phyloP scores from a whole-genome alignment of 2,113 vertebrate species.

The Syngnathus typhle region DNA sequence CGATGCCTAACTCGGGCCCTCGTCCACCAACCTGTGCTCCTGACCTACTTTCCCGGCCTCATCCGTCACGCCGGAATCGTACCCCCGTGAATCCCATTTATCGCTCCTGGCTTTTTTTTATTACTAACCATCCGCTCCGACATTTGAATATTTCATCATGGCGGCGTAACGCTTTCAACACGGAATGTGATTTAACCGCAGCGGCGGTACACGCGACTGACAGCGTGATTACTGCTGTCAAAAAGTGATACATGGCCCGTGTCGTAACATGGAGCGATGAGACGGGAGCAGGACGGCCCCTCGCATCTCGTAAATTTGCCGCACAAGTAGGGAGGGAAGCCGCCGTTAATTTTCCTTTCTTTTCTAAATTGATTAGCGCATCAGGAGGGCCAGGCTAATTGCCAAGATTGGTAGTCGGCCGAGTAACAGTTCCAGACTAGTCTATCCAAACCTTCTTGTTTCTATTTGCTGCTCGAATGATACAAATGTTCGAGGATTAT shows the following conservation, averaged over 20 bases:
- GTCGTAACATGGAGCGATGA: slow-evolving; percentile 16
- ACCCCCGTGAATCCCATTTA: slow-evolving; percentile 40
- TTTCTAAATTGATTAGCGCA: slow-evolving; percentile 68
- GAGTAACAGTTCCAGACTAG: too few relatives aligned
- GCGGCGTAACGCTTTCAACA: slow-evolving; percentile 52
- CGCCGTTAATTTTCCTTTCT: slow-evolving; percentile 57
- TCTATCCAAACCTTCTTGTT: neutral
- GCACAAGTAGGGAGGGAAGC: slow-evolving; percentile 25
- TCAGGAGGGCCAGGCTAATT: slow-evolving; percentile 67
- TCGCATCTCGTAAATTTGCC: slow-evolving; percentile 33
- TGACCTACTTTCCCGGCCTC: slow-evolving; percentile 58
- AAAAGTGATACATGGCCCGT: slow-evolving; percentile 15
- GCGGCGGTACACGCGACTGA: slow-evolving; percentile 36
- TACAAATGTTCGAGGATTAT: neutral
- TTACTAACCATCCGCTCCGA: slow-evolving; percentile 40
- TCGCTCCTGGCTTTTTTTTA: slow-evolving; percentile 31
- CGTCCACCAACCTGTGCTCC: slow-evolving; percentile 45
- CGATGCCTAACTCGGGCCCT: slow-evolving; percentile 21
- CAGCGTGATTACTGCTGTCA: slow-evolving; percentile 39
- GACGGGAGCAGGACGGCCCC: slow-evolving; percentile 21
- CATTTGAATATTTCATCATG: slow-evolving; percentile 64
- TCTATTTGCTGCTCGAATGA: neutral
- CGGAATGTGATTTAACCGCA: slow-evolving; percentile 49
- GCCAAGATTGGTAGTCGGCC: neutral
- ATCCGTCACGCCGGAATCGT: slow-evolving; percentile 45